Base-by-base conservation (phyloP, 1,140 invertebrate species). In the Papilio dardanus region DNA sequence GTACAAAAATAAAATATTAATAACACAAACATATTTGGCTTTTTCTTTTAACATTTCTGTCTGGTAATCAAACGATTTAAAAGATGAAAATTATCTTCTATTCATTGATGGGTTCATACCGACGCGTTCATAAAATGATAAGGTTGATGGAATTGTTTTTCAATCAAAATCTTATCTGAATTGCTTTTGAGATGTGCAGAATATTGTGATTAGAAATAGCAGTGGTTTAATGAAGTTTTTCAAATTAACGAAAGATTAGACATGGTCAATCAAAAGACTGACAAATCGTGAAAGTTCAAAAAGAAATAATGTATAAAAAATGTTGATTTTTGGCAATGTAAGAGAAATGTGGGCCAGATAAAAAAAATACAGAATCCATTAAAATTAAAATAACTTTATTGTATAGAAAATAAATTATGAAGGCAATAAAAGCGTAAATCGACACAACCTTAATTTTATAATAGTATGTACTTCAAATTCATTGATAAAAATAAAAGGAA, bases 401-500 rank as follows among this genome's bases (percentile, higher is more conserved):
- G 67, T 69, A 69, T 42, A 69, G 21, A 69, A 69, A 69, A 69
- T 42, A 69, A 69, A 69, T 69, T 69, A 69, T 42, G 2, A 69
- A n/a, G 12, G 35, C 37, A 69, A 42, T 42, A 42, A 69, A 69
- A 69, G 37, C 67, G 21, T 69, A 69, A 62, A 69, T 35, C 37
- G 28, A 42, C 67, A 69, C 67, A 69, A 69, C 67, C 67, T 69
- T 71, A 71, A 46, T 50, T 37, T 71, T 71, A 71, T 50, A 28
- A 50, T 12, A 71, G 40, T 69, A 71, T 71, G 71, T 73, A 73
- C 71, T 73, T 73, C 30, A 31, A 73, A 58, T 54, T n/a, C 19
- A 54, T 2, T 54, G 12, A 54, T 73, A 73, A 73, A 73, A 73
- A 58, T 54, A 54, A 73, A 58, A 73, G 71, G 71, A 73, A 73